These are phyloP conservation scores for Camelus bactrianus DNA, from an alignment of 2,113 vertebrate genomes.

Conservation along the genomic window DNA sequence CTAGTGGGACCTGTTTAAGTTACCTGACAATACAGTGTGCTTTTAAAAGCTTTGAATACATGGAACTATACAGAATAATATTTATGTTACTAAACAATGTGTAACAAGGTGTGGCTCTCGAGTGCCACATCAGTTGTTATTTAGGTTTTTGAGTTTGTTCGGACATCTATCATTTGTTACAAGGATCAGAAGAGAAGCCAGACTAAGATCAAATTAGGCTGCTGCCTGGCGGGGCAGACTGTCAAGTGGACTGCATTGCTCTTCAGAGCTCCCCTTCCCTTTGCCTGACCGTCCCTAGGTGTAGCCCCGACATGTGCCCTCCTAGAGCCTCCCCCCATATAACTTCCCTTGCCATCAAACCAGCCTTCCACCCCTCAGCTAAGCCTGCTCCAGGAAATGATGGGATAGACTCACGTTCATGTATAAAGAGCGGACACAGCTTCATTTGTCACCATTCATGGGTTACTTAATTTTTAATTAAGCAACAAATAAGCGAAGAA, in stretches of 20 bases:
- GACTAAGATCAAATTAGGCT: neutral
- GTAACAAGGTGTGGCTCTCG: constrained; percentile 54
- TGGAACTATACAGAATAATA: constrained; percentile 57
- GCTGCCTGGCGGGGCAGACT: neutral
- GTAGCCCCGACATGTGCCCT: too few relatives aligned
- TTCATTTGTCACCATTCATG: constrained; percentile 15
- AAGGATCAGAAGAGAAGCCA: neutral
- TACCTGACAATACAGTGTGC: neutral
- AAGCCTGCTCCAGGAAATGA: neutral
- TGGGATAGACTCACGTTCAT: neutral
- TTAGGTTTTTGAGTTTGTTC: constrained; percentile 52
- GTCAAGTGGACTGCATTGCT: neutral
- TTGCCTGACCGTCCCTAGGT: neutral
- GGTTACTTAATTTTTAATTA: constrained; percentile 45
- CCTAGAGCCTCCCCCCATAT: neutral
- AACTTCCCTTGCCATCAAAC: neutral
- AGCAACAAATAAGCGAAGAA: constrained; percentile 32
- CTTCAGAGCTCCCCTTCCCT: neutral
- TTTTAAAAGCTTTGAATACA: constrained; percentile 61
- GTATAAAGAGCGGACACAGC: neutral
- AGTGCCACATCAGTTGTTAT: constrained; percentile 40
- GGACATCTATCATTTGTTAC: constrained; percentile 24
- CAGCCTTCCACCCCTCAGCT: neutral
- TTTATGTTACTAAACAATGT: constrained; percentile 64
- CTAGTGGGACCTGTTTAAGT: neutral